phyloP scores from a whole-genome alignment of 2,113 vertebrate genomes.

The Datnioides undecimradiatus region DNA sequence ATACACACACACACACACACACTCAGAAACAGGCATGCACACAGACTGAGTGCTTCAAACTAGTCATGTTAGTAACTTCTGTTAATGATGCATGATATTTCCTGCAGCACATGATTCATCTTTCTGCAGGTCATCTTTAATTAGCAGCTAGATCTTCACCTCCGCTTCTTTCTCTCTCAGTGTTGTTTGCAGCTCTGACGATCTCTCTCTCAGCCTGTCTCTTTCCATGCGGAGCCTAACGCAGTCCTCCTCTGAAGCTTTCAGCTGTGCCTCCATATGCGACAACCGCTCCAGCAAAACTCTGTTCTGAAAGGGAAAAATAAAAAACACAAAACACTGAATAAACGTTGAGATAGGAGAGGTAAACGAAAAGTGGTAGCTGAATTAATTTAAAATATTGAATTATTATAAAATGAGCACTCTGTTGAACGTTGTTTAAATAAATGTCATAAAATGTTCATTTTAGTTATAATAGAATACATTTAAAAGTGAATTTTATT shows the following conservation, averaged over 20 bases:
- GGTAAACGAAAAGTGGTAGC: neutral
- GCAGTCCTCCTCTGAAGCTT: constrained; percentile 74
- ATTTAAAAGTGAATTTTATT: neutral
- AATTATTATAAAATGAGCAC: neutral
- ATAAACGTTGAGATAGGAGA: neutral
- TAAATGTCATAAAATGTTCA: neutral
- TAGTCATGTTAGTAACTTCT: constrained; percentile 25
- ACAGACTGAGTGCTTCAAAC: neutral
- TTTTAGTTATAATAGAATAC: too few relatives aligned
- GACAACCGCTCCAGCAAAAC: constrained; percentile 79
- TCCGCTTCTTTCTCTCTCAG: constrained; percentile 81
- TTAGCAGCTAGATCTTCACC: constrained; percentile 66
- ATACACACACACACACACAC: constrained; percentile 43
- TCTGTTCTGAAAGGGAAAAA: constrained; percentile 71
- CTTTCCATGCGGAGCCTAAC: constrained; percentile 75
- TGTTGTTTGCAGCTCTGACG: constrained; percentile 73
- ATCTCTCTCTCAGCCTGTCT: constrained; percentile 71
- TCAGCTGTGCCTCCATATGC: constrained; percentile 73
- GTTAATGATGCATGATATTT: constrained; percentile 34
- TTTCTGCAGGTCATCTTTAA: neutral
- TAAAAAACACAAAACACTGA: neutral
- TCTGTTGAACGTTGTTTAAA: neutral
- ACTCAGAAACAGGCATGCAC: constrained; percentile 18
- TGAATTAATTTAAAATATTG: neutral
- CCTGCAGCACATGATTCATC: neutral